Evolutionary conservation across 2,797 vertebrate genomes (phyloP).

Genomic region (Poliocrania exsul): DNA sequence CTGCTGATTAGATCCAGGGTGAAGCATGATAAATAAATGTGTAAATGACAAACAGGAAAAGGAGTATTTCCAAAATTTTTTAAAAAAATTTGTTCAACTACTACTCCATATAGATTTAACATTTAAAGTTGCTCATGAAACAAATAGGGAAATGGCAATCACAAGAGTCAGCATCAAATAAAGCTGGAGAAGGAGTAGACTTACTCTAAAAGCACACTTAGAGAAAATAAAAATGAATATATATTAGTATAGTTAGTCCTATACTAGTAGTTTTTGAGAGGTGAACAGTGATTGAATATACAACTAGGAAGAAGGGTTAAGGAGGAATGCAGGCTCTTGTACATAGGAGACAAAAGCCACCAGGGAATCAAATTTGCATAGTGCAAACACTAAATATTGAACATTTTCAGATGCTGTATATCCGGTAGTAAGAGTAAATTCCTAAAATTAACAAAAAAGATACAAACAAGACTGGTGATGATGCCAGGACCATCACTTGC

Average conservation of each 20-base stretch:
- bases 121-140: constrained; percentile 34
- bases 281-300: not conserved
- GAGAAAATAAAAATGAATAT: not conserved
- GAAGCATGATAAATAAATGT: not conserved
- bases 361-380: not conserved
- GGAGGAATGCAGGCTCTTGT: not conserved
- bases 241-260: not conserved
- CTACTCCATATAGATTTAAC: not conserved
- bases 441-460: not conserved
- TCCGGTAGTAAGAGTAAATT: not conserved
- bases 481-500: not conserved
- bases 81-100: not conserved
- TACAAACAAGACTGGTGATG: not conserved
- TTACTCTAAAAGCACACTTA: constrained; percentile 31
- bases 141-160: constrained; percentile 25
- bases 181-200: constrained; percentile 5
- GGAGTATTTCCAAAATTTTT: not conserved
- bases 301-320: not conserved
- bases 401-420: not conserved
- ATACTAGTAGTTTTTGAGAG: not conserved
- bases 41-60: not conserved
- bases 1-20: not conserved
- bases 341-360: not conserved
- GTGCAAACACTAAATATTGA: not conserved
- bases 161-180: not conserved